Evolutionary conservation across 2,113 vertebrate species (phyloP), one percentile per base, ranked within the genome.

Genomic region (Paedocypris sp.): DNA sequence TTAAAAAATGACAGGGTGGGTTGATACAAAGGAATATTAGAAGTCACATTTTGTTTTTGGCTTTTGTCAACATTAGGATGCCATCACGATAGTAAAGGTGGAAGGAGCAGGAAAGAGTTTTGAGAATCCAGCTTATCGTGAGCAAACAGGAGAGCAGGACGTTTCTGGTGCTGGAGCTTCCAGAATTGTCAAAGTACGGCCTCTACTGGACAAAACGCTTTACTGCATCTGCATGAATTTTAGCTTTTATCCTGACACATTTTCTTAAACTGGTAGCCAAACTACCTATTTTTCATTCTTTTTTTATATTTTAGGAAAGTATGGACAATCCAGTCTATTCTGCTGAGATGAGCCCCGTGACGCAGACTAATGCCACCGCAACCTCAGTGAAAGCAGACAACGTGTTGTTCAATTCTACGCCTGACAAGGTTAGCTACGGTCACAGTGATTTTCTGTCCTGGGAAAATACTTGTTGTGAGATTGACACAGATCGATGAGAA

Each of bases 101-200:
- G 45, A 25, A 46, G 67, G 61, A 56, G 9, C 15, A 56, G 52
- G 23, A 1, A 79, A 63, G 51, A 77, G 28, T 57, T 84, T 83
- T 62, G 78, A 77, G 33, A 84, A 84, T 43, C 82, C 80, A 2
- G 47, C 51, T 0, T 84, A 82, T 22, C 60, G 10, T 36, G 60
- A 13, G 4, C 15, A 31, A 3, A 3, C 28, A 36, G n/a, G n/a
- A n/a, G n/a, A n/a, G n/a, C 7, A 50, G 36, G 12, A 29, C 4
- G 10, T 15, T 41, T 11, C 23, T 19, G 47, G 45, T 3, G 16
- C 38, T 38, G 10, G 4, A 1, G 22, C 57, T 25, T 35, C 41
- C 7, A 4, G 38, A 1, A n/a, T 69, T 49, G 47, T 43, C 63
- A 28, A 78, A 71, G 79, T 79, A 41, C 41, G 52, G 11, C 25